Evolutionary conservation across 2,888 invertebrate species (phyloP), one percentile per base, ranked within the genome.

Genomic region (Xanthorhoe spadicearia): DNA sequence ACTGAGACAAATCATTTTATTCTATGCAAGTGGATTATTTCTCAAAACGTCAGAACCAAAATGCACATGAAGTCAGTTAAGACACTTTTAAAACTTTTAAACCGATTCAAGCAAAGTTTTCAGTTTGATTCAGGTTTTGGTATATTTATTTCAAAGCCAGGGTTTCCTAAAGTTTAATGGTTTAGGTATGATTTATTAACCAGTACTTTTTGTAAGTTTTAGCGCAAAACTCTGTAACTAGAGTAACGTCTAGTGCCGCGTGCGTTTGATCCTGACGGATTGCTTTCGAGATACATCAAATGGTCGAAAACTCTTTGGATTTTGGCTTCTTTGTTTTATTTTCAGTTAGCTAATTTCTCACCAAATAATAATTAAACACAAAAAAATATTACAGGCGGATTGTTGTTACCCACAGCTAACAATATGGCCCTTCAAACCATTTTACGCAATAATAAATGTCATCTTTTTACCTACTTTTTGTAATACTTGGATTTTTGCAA

Each of bases 221-320:
- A 17, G 67, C 64, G n/a, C 51, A 35, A 55, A 66, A 63, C 69
- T 63, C 58, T 64, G 50, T 68, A 71, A 71, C 61, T 60, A 81
- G 79, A n/a, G n/a, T n/a, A n/a, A 81, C 80, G 70, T 81, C 78
- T 81, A 64, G 75, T 80, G 73, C 83, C 86, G 77, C 76, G 77
- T 87, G 86, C 62, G 68, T 17, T 18, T 84, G 86, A 86, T 83
- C 77, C 82, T 86, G 85, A 87, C 80, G 81, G 83, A 87, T 87
- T 77, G 76, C 76, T 70, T 77, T 73, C 69, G 67, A 69, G 63
- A 66, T 80, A 77, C 76, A 80, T 80, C 78, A 74, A 70, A 61
- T 67, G 50, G 59, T 67, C 64, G 66, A 66, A 68, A 71, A 68
- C 62, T 64, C 64, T 59, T 71, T 54, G 64, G 56, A 52, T 71